These are phyloP conservation scores for Heterotilapia buettikoferi DNA, from an alignment of 2,113 vertebrate species.

Conservation along the genomic window DNA sequence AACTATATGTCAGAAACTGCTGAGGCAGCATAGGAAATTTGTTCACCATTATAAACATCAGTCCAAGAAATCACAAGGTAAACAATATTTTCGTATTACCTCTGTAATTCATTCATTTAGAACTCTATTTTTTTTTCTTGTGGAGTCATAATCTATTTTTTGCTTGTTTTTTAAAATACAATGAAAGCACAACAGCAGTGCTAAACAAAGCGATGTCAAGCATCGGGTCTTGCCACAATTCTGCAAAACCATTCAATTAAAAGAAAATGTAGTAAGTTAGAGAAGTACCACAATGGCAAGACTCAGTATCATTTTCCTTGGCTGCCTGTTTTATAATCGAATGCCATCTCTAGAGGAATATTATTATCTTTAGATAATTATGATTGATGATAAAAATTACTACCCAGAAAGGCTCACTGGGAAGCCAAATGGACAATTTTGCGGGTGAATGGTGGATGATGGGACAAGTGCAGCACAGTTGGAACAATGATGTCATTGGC, in stretches of 20 bases:
- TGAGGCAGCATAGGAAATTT: not conserved
- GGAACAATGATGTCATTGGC: slow-evolving; percentile 61
- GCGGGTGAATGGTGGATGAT: not conserved
- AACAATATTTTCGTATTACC: not conserved
- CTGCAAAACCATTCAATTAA: not conserved
- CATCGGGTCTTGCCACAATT: not conserved
- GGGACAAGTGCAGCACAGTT: slow-evolving; percentile 4
- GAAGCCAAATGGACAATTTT: not conserved
- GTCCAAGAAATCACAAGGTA: not conserved
- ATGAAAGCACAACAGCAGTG: not conserved
- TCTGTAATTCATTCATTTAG: not conserved
- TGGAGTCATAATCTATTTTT: not conserved
- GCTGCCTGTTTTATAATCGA: not conserved
- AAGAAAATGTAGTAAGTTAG: not conserved
- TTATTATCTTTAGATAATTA: slow-evolving; percentile 4
- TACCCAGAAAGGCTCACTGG: not conserved
- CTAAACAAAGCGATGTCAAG: not conserved
- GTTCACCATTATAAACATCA: not conserved
- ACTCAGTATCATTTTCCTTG: not conserved
- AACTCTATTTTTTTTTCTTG: not conserved
- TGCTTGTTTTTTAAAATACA: not conserved
- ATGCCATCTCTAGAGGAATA: not conserved
- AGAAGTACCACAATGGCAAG: not conserved
- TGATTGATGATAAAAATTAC: not conserved
- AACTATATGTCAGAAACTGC: not conserved